A percentile compares a stretch with the other conserved stretches of the same genome.
Evolutionary conservation across 2,888 invertebrate species (phyloP).

Genomic region (Drepana falcataria): DNA sequence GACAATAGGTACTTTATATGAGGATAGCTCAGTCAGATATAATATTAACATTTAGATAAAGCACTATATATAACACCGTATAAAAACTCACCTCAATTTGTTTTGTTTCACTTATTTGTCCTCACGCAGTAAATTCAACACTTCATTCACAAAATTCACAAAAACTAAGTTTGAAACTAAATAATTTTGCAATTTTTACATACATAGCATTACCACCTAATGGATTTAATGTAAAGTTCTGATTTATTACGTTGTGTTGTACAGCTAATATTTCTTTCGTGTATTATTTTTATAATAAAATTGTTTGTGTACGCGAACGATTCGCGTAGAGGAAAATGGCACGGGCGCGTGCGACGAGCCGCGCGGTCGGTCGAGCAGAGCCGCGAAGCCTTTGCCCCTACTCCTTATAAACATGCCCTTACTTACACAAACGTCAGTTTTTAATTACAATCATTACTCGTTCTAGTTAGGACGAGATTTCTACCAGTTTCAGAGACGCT

Average conservation of each 20-base stretch:
- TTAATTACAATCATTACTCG: slow-evolving; percentile 61
- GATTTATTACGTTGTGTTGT: no score
- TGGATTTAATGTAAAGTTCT: no score
- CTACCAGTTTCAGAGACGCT: slow-evolving; percentile 50
- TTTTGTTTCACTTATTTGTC: not conserved
- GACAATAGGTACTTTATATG: not conserved
- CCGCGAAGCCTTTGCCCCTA: slow-evolving; percentile 45
- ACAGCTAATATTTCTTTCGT: not conserved
- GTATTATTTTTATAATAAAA: not conserved
- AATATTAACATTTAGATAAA: not conserved
- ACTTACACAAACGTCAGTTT: slow-evolving; percentile 36
- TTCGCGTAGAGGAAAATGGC: slow-evolving; percentile 4
- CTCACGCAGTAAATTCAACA: not conserved
- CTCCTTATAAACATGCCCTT: slow-evolving; percentile 61
- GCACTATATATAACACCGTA: not conserved
- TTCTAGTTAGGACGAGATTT: slow-evolving; percentile 70
- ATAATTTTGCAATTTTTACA: no score
- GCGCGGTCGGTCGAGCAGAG: slow-evolving; percentile 33
- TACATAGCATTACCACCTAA: no score
- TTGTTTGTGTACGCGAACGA: slow-evolving; percentile 3
- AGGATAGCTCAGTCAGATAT: not conserved
- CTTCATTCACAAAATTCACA: not conserved
- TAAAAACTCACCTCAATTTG: not conserved
- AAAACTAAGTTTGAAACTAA: not conserved
- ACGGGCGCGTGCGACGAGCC: slow-evolving; percentile 35